Base-by-base conservation (phyloP, 2,888 invertebrate genomes). In the Eristalis tenax region DNA sequence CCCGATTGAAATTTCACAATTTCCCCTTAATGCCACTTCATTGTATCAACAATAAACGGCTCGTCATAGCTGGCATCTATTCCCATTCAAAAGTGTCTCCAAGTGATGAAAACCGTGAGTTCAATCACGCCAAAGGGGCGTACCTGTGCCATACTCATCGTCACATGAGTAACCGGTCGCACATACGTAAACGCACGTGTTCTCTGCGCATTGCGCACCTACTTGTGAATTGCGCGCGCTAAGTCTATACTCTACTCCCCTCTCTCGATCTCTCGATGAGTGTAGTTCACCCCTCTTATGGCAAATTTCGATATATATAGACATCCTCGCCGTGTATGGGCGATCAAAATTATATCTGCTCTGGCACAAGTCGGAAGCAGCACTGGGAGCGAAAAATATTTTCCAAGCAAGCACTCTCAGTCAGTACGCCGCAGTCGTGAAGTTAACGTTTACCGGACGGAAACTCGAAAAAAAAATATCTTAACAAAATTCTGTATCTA, bases 261-360 rank as follows among this genome's bases (percentile, higher is more conserved):
- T 81, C 73, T 73, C 13, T 18, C 28, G 26, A 26, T 11, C 43
- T 43, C 43, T n/a, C n/a, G 59, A 28, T 75, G 66, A 50, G 50
- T 18, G 50, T 18, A 18, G 50, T 50, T 50, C 50, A 66, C 77
- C 73, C 65, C 43, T 66, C 70, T 77, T 83, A 74, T 65, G 66
- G 70, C 65, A 70, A 83, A 50, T 82, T 74, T 70, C 11, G 64
- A 79, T 83, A 87, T 87, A 87, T 87, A 87, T 83, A 87, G 83
- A 79, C 78, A 83, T 79, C 79, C 74, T 57, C 83, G 71, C 71
- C 71, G 66, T 28, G 66, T 50, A 50, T 79, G 66, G 63, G 74
- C 32, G 63, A 57, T 87, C 86, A 87, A 83, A 87, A 87, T 83
- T 79, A 83, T 79, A 57, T 83, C 83, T 75, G 78, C 86, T 70